Evolutionary conservation across 2,113 vertebrate species (phyloP), one percentile per base, ranked within the genome.

Genomic region (Cyanocitta stelleri): DNA sequence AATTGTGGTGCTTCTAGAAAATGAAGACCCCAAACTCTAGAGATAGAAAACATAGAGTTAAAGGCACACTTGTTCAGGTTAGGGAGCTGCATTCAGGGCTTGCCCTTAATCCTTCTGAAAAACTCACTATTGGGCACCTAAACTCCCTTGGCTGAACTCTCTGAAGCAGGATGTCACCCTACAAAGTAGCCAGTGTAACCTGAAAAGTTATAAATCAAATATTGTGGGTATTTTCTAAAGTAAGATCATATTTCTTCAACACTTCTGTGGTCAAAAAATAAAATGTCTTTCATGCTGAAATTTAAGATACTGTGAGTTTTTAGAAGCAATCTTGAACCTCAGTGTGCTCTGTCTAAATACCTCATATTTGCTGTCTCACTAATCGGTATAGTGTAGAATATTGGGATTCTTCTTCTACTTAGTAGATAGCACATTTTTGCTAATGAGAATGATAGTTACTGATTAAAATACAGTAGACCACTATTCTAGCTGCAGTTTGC

Each of bases 401-500:
- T 61, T 74, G 4, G 14, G 26, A 94, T 86, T 78, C 37, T 4
- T 30, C 49, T 87, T 81, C 39, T 18, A 43, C 77, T 93, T 88
- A 61, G 58, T 56, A 49, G 33, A 27, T 54, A 73, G 81, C 44
- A 77, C 16, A 43, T 84, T 52, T 80, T 96, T 66, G 64, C 35
- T 72, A 93, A 64, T 64, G 49, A 52, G 48, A 93, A 24, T 78
- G 66, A 85, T 33, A 94, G 73, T 74, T 54, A 52, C 12, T 55
- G 16, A 61, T 59, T 69, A 74, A 69, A 77, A 71, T 81, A 87
- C 3, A 51, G 26, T 10, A 58, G 32, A 43, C 62, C 39, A 78
- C 20, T 86, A 32, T 85, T 87, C 39, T 79, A 85, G 56, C 24
- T 87, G 54, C 10, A 15, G 82, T 84, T 96, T 97, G 54, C 48